Evolutionary conservation across 1,140 invertebrate genomes (phyloP).

Genomic region (Glossosoma conforme): DNA sequence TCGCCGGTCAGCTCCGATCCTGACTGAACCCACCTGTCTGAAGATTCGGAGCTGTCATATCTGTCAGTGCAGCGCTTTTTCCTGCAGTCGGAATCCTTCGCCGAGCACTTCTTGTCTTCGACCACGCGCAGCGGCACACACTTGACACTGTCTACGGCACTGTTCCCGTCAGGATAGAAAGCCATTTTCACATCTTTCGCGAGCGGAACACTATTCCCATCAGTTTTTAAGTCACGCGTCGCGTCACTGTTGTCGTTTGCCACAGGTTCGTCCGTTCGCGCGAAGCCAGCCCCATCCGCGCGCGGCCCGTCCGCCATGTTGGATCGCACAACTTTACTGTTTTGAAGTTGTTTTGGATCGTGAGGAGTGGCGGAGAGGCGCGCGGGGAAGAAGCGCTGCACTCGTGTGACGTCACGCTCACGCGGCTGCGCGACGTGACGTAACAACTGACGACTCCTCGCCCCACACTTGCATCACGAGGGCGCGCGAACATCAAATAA

Average conservation of each 20-base stretch:
- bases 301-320: conserved; percentile 50
- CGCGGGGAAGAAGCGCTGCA: conserved; percentile 39
- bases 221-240: conserved; percentile 47
- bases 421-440: conserved; percentile 20
- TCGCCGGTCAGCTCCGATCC: conserved; percentile 10
- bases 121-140: conserved; percentile 47
- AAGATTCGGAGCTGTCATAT: conserved; percentile 85
- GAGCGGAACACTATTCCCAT: conserved; percentile 39
- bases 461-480: no score
- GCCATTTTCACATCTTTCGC: conserved; percentile 42
- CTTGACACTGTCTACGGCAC: conserved; percentile 46
- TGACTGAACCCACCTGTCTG: conserved; percentile 67
- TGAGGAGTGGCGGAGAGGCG: no score
- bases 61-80: conserved; percentile 80
- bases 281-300: conserved; percentile 18
- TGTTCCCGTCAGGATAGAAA: conserved; percentile 42
- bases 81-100: conserved; percentile 53
- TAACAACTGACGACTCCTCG: no score
- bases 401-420: conserved; percentile 18
- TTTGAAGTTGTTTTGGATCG: conserved; percentile 44
- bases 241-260: conserved; percentile 16
- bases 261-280: conserved; percentile 13
- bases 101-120: conserved; percentile 37
- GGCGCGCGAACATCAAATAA: no score
- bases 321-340: conserved; percentile 43